phyloP scores from a whole-genome alignment of 2,888 invertebrate genomes.

The Cataglyphis cursor region DNA sequence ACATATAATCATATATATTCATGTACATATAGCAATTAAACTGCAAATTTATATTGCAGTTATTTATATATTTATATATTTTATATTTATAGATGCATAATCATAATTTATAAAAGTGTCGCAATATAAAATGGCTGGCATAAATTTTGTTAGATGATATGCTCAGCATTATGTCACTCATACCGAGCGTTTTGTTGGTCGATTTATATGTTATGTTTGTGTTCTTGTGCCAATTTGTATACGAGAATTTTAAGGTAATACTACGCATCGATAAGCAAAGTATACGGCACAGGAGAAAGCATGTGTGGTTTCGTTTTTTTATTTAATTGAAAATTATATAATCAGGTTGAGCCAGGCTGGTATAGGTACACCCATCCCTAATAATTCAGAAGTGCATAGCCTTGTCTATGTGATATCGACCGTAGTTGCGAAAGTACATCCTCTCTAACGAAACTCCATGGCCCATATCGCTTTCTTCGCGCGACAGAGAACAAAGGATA shows the following conservation, averaged over 20 bases:
- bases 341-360: conserved; percentile 25
- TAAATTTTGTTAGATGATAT: neutral
- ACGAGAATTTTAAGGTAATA: neutral
- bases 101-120: conserved; percentile 4
- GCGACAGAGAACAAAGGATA: conserved; percentile 24
- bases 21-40: neutral
- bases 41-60: conserved; percentile 7
- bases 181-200: neutral
- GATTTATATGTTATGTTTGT: neutral
- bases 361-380: conserved; percentile 18
- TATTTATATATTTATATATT: too few species aligned
- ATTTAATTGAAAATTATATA: conserved; percentile 22
- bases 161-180: neutral
- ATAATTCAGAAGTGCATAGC: conserved; percentile 52
- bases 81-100: too few species aligned
- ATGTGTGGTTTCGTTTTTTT: neutral
- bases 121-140: neutral
- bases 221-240: neutral
- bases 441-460: conserved; percentile 29
- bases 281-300: neutral
- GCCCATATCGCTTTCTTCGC: conserved; percentile 18
- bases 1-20: neutral
- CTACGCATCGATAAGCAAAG: neutral
- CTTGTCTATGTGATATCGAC: conserved; percentile 52
- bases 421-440: conserved; percentile 43